A percentile compares a stretch with the other conserved stretches of the same genome.
Conservation (phyloP, 2,113 vertebrate genomes). For the Vidua macroura region DNA sequence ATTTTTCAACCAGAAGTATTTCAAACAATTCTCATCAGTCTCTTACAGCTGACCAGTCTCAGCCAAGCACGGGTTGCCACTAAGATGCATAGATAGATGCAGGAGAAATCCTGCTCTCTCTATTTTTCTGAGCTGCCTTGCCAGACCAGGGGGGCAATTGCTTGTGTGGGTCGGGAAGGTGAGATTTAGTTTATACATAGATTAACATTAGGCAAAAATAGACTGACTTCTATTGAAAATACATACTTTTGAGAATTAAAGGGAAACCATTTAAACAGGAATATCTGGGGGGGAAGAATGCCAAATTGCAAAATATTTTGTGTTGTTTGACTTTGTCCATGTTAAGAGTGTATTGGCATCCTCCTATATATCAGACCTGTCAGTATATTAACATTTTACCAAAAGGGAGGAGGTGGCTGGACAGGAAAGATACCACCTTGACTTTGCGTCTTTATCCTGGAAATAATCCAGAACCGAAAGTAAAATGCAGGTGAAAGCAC, state of each 20-base stretch:
- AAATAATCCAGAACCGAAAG: neutral
- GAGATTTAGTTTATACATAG: neutral
- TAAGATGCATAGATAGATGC: neutral
- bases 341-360: neutral
- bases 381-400: neutral
- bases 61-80: neutral
- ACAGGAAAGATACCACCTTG: neutral
- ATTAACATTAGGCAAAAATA: neutral
- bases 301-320: neutral
- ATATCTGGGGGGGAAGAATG: neutral
- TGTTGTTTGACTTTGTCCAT: neutral
- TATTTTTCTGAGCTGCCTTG: neutral
- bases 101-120: neutral
- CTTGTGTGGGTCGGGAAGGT: neutral
- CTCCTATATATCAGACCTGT: neutral
- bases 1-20: neutral
- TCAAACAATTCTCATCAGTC: neutral
- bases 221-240: neutral
- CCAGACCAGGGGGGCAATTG: neutral
- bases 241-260: neutral
- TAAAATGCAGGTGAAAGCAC: conserved; percentile 6
- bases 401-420: neutral
- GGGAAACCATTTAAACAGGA: neutral
- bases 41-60: neutral
- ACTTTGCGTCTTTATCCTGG: neutral